Conservation (phyloP, 2,797 vertebrate species). For the Dendrocincla tyrannina region DNA sequence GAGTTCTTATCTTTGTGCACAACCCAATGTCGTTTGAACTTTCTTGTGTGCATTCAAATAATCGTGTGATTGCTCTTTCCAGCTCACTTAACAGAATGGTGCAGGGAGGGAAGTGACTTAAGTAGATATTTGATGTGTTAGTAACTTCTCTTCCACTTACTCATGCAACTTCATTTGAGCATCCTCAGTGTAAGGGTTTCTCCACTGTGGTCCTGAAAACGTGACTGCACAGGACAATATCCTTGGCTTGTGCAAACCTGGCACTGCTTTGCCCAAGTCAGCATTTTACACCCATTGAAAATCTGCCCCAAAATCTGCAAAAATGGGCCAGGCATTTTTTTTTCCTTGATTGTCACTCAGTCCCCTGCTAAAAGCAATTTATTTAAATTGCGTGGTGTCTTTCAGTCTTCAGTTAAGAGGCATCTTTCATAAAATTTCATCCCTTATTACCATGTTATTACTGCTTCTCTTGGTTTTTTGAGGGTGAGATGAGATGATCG, state of each 20-base stretch:
- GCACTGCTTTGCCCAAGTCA: not conserved
- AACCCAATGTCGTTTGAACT: not conserved
- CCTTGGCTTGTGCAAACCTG: not conserved
- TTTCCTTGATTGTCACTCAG: not conserved
- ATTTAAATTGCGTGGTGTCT: conserved; percentile 50
- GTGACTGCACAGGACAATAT: not conserved
- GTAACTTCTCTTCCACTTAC: not conserved
- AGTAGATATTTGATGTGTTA: not conserved
- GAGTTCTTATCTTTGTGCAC: not conserved
- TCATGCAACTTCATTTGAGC: not conserved
- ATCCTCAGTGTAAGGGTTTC: not conserved
- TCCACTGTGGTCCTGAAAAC: not conserved
- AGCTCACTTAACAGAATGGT: not conserved
- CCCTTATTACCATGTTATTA: conserved; percentile 39
- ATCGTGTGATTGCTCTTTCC: not conserved
- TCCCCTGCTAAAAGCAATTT: conserved; percentile 29
- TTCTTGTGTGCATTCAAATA: not conserved
- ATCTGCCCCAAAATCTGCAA: not conserved
- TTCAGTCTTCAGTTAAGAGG: conserved; percentile 44
- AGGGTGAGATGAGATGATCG: conserved; percentile 23
- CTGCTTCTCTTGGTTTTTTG: not conserved
- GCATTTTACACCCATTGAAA: not conserved
- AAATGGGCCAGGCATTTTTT: not conserved
- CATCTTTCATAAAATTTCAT: conserved; percentile 34
- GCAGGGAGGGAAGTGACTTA: not conserved